Conservation (phyloP, 2,797 vertebrate genomes). For the Delichon dasypus region DNA sequence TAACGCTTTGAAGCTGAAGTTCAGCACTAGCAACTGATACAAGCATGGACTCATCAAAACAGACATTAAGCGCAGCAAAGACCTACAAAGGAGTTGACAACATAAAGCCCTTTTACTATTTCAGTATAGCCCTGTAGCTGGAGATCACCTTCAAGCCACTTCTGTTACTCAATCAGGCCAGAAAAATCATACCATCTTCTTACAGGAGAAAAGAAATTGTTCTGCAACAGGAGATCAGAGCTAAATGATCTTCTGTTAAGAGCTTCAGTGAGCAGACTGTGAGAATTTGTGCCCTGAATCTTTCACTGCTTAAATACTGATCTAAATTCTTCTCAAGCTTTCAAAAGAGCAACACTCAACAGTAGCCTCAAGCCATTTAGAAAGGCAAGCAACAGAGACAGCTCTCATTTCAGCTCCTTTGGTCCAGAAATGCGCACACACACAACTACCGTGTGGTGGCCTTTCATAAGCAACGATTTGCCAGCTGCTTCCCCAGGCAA, state of each 20-base stretch:
- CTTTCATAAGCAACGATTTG: not conserved
- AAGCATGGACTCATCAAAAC: not conserved
- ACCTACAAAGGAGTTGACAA: not conserved
- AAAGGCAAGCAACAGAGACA: not conserved
- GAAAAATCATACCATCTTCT: not conserved
- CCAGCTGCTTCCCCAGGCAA: slow-evolving; percentile 27
- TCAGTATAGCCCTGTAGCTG: not conserved
- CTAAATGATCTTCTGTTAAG: not conserved
- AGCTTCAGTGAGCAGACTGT: not conserved
- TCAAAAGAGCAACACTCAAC: not conserved
- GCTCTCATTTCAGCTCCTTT: not conserved
- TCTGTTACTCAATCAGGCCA: not conserved
- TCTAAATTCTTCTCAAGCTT: slow-evolving; percentile 30
- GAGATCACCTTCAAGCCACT: not conserved
- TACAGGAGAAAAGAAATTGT: not conserved
- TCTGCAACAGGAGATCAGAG: not conserved
- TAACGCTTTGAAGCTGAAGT: not conserved
- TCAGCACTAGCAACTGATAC: not conserved
- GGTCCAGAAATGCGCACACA: not conserved
- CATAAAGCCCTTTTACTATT: not conserved
- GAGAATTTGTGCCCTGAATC: slow-evolving; percentile 6
- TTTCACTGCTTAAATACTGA: not conserved
- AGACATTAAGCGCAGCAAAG: not conserved
- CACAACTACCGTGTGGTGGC: not conserved
- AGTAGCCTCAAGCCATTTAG: slow-evolving; percentile 10